Base-by-base conservation (phyloP, 2,797 vertebrate species). In the Etheostoma perlongum region DNA sequence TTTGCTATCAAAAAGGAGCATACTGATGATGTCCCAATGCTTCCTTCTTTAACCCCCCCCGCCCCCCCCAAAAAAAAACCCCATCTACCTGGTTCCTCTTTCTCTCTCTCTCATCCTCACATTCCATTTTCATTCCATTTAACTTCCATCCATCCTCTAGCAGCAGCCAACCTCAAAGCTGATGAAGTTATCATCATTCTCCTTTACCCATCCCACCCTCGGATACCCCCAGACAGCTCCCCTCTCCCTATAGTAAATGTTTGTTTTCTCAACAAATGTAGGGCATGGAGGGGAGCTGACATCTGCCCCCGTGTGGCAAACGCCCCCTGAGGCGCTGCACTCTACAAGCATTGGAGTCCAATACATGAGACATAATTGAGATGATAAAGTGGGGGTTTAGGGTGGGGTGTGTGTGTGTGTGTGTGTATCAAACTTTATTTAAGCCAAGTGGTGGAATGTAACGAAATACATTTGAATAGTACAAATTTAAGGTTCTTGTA, bases 221-320 rank as follows among this genome's bases (percentile, higher is more conserved):
- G 10, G 10, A 27, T 36, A 64, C 64, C 63, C 23, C 48, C 30
- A 44, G 76, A 86, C 75, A 82, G 75, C 77, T 67, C 51, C 71
- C 21, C 3, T 75, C 69, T 79, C 62, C 66, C 65, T 4, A 48
- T 21, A 52, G 83, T 65, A 82, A 84, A 89, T 82, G 67, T 79
- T 87, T 86, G 73, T 82, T 90, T 87, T 82, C 59, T 44, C 55
- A 74, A 74, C 78, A 84, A 82, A 85, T 86, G 76, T 83, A 75
- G 64, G 74, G 61, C 85, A 89, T 33, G 65, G 51, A 47, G 69
- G 63, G 59, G 73, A 52, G 27, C 30, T 76, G 74, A 69, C 76
- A 67, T 74, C 69, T 25, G 6, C 69, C 68, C 65, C 13, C 10
- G 67, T 66, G 75, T 74, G 72, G 66, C 72, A 65, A 71, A 78